Percentiles rank a stretch among this genome's conserved stretches.
phyloP scores from a whole-genome alignment of 2,113 vertebrate species.

The human region DNA sequence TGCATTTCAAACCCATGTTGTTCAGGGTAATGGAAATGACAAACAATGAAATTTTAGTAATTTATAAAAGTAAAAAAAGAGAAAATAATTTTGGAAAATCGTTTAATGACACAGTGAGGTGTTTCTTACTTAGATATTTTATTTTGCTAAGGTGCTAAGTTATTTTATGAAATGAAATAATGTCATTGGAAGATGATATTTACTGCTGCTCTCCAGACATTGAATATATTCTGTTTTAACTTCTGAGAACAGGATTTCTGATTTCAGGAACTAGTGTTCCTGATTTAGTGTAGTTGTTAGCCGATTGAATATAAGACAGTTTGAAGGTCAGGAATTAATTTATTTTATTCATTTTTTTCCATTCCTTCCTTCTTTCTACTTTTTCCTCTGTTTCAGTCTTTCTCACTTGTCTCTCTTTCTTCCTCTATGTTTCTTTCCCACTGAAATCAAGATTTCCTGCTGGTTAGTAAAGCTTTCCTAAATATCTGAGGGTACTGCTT shows the following conservation, averaged over 20 bases:
- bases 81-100: background rate
- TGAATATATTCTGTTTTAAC: background rate
- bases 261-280: background rate
- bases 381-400: background rate
- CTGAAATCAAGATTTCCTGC: conserved; percentile 12
- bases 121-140: conserved; percentile 23
- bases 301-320: background rate
- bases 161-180: conserved; percentile 26
- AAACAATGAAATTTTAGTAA: background rate
- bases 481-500: background rate
- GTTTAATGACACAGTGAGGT: background rate
- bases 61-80: background rate
- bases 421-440: background rate
- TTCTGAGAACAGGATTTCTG: background rate
- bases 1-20: background rate
- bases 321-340: background rate
- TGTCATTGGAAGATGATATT: background rate
- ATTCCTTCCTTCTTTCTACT: background rate
- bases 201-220: background rate
- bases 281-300: background rate
- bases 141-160: conserved; percentile 20
- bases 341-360: background rate
- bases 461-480: background rate
- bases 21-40: background rate
- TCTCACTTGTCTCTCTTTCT: background rate